These are phyloP conservation scores for Verasper variegatus DNA, from an alignment of 2,113 vertebrate genomes.

Conservation along the genomic window DNA sequence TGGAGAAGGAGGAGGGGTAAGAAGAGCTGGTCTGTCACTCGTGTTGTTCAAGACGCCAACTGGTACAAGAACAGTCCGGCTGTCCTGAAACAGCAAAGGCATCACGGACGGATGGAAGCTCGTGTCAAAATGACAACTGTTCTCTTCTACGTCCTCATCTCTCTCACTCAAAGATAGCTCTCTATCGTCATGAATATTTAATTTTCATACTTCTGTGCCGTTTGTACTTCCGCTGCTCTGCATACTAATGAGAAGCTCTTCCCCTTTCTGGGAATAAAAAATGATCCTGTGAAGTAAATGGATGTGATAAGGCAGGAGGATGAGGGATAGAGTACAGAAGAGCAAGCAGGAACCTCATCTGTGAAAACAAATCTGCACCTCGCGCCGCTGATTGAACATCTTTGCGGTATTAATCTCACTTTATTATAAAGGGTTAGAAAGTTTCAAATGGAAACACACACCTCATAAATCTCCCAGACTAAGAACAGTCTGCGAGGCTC, in stretches of 20 bases:
- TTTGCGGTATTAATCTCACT: constrained; percentile 44
- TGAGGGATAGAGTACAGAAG: constrained; percentile 44
- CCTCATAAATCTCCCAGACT: constrained; percentile 30
- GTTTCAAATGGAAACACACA: constrained; percentile 39
- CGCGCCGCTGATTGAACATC: constrained; percentile 40
- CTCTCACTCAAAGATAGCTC: constrained; percentile 50
- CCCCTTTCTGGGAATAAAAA: constrained; percentile 41
- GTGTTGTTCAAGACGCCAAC: constrained; percentile 41
- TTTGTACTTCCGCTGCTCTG: constrained; percentile 70
- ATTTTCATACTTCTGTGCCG: constrained; percentile 67
- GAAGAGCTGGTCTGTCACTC: constrained; percentile 22
- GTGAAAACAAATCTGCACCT: constrained; percentile 49
- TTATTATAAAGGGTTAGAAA: constrained; percentile 21
- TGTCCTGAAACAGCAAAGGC: constrained; percentile 5
- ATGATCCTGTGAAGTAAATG: constrained; percentile 54
- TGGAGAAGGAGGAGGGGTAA: not conserved
- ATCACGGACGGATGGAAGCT: constrained; percentile 14
- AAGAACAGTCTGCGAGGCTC: constrained; percentile 15
- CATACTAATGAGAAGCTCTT: constrained; percentile 72
- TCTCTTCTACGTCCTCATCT: constrained; percentile 31
- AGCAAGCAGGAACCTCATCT: constrained; percentile 43
- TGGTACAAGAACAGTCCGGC: constrained; percentile 27
- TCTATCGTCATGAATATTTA: constrained; percentile 78
- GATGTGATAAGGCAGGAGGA: constrained; percentile 64
- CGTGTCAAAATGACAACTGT: constrained; percentile 52